Percentiles rank a stretch among this genome's conserved stretches.
Evolutionary conservation across 2,113 vertebrate species (phyloP).

Genomic region (Notechis scutatus): DNA sequence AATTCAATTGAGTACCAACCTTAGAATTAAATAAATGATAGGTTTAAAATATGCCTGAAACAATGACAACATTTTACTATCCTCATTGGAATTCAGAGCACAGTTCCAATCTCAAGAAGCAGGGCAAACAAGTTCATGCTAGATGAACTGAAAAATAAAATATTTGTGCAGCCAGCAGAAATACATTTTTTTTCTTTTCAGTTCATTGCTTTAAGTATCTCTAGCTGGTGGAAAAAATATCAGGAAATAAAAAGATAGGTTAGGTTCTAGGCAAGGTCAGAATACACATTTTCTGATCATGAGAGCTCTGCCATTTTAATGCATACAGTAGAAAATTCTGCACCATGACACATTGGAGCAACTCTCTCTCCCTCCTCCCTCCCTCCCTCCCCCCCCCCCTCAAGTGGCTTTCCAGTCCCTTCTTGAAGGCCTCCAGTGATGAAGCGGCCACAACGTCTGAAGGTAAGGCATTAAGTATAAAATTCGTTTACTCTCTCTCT

Average conservation of each 20-base stretch:
- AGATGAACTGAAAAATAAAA: constrained; percentile 62
- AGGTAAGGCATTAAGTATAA: no score
- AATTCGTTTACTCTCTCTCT: no score
- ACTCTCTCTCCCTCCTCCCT: background rate
- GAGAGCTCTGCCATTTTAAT: background rate
- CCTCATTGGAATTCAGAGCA: constrained; percentile 33
- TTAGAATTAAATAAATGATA: constrained; percentile 56
- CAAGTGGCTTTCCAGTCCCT: no score
- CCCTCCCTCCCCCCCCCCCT: background rate
- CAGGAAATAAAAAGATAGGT: background rate
- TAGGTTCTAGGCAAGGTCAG: constrained; percentile 43
- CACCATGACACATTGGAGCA: constrained; percentile 36
- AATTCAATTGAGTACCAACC: constrained; percentile 54
- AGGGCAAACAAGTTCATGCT: constrained; percentile 59
- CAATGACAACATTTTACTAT: constrained; percentile 44
- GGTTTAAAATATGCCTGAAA: constrained; percentile 56
- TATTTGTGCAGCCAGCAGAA: constrained; percentile 58
- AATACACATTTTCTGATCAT: constrained; percentile 27
- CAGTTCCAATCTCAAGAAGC: constrained; percentile 25
- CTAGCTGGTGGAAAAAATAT: constrained; percentile 48
- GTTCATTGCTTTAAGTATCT: constrained; percentile 42
- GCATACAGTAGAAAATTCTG: constrained; percentile 16
- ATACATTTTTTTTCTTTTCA: constrained; percentile 41
- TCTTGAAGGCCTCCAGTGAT: no score
- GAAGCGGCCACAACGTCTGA: no score